Conservation (phyloP, 2,797 vertebrate species). For the Cryptoprocta ferox region DNA sequence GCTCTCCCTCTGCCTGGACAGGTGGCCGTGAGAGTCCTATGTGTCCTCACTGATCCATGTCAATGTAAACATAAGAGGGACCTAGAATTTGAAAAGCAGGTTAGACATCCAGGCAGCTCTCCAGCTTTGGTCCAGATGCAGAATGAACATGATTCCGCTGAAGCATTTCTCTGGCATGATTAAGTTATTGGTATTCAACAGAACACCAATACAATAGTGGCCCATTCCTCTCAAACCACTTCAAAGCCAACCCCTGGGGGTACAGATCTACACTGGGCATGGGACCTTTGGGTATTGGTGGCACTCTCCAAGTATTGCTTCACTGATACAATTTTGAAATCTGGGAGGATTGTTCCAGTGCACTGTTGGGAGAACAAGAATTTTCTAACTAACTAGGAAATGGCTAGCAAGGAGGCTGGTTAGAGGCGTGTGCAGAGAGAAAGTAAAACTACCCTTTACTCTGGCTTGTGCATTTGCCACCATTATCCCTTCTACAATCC, state of each 20-base stretch:
- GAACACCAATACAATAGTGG: not conserved
- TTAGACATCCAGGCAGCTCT: constrained; percentile 14
- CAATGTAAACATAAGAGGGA: constrained; percentile 17
- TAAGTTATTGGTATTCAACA: not conserved
- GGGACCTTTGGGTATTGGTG: not conserved
- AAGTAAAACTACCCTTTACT: not conserved
- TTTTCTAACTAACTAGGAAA: constrained; percentile 14
- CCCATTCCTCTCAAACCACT: not conserved
- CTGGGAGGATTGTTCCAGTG: not conserved
- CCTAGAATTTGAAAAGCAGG: constrained; percentile 57
- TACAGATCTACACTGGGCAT: not conserved
- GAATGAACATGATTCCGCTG: not conserved
- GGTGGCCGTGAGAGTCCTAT: constrained; percentile 40
- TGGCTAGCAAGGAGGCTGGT: not conserved
- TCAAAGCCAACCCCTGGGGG: not conserved
- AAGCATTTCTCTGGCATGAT: not conserved
- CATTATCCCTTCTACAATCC: not conserved
- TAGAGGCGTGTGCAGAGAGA: not conserved
- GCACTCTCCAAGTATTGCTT: not conserved
- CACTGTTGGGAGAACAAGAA: not conserved
- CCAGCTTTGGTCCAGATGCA: constrained; percentile 35
- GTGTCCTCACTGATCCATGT: not conserved
- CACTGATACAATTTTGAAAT: not conserved
- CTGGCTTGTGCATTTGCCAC: not conserved
- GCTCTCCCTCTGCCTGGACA: constrained; percentile 51